Conservation (phyloP, 1,140 invertebrate genomes). For the Tribolium castaneum region DNA sequence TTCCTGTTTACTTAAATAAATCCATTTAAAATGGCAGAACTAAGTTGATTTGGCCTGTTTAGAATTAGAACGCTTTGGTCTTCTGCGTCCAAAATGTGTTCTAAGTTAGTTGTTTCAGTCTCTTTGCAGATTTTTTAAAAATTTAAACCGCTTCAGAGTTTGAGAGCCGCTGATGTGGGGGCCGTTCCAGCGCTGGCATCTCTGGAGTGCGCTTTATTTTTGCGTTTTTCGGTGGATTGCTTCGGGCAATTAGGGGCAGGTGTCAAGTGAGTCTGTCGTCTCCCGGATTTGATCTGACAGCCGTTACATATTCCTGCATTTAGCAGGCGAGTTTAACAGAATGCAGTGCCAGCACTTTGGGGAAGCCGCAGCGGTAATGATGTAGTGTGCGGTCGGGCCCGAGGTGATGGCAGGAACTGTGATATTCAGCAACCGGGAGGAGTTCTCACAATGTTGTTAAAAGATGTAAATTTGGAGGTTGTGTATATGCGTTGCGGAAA, state of each 20-base stretch:
- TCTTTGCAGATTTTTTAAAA: no score
- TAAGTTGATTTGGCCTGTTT: no score
- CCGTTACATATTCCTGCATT: constrained; percentile 46
- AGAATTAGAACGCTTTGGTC: no score
- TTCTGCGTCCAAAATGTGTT: no score
- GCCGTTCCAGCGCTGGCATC: no score
- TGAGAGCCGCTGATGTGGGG: no score
- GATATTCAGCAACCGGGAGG: constrained; percentile 46
- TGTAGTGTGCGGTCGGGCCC: constrained; percentile 50
- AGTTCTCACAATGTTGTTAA: constrained; percentile 49
- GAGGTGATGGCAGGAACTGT: constrained; percentile 48
- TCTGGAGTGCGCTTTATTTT: no score
- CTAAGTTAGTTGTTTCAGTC: no score
- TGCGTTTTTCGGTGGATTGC: neutral
- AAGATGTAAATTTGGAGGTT: constrained; percentile 50
- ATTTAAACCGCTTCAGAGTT: no score
- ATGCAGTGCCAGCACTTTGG: constrained; percentile 47
- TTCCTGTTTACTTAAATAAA: no score
- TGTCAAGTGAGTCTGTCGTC: constrained; percentile 23
- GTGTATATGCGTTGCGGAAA: constrained; percentile 43
- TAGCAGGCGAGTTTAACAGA: constrained; percentile 40
- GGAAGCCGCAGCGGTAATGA: constrained; percentile 49
- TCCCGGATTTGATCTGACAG: constrained; percentile 40
- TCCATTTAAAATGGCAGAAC: no score
- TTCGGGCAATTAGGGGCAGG: constrained; percentile 36